Base-by-base conservation (phyloP, 2,797 vertebrate genomes). In the Malurus leucopterus region DNA sequence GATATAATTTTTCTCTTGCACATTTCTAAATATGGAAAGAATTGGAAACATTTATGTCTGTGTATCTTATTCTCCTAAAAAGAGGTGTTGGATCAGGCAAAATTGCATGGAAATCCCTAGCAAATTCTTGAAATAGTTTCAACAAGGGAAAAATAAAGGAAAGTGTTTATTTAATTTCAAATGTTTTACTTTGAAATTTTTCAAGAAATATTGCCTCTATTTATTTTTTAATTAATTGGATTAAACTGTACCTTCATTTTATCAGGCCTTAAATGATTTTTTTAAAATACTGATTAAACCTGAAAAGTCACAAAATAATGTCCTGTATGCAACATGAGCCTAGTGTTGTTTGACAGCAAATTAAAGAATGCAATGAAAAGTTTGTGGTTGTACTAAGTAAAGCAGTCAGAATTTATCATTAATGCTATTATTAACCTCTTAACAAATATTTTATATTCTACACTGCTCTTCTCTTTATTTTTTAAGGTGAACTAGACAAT, bases 1-100 rank as follows among this genome's bases (percentile, higher is more conserved):
- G 72, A 64, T 34, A 80, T 0, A 27, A 47, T 51, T 78, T 75
- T 91, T 83, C 1, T 0, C 6, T 59, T 81, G 7, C 0, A 2
- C 0, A 0, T 80, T 82, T 86, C 72, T 91, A 74, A 77, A 62
- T 49, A 71, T 21, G 62, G 47, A 64, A 85, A 77, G 47, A 87
- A 47, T 58, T 65, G 12, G 44, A 69, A 87, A 38, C 1, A 26
- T 68, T 87, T 81, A 64, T 83, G 8, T 36, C 24, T n/a, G 8
- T 50, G 8, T 54, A 36, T 47, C 8, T 58, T 77, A 64, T 54
- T 73, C 15, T 46, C 18, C 0, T 29, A 62, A 46, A 55, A 43
- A 20, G 2, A 1, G 23, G 2, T 12, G 0, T 29, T 64, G 15
- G 6, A 27, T 67, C 27, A 53, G n/a, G n/a, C 29, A 86, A 92